phyloP scores from a whole-genome alignment of 2,113 vertebrate species.

The Eretmochelys imbricata region DNA sequence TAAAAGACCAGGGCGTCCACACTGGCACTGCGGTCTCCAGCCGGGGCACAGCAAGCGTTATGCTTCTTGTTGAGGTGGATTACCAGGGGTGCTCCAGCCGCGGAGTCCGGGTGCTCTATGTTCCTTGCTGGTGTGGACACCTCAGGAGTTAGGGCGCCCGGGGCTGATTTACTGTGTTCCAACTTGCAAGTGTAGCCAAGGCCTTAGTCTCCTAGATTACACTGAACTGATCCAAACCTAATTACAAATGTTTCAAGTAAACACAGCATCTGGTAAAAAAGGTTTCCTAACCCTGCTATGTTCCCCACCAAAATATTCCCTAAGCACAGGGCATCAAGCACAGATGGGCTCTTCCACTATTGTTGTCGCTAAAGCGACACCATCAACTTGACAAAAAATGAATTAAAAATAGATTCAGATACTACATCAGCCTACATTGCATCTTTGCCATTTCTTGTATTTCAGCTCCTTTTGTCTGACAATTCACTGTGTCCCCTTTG shows the following conservation, averaged over 20 bases:
- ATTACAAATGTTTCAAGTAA: conserved; percentile 54
- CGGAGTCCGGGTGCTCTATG: too few relatives aligned
- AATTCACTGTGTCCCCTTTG: neutral
- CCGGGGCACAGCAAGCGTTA: too few relatives aligned
- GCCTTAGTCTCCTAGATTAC: neutral
- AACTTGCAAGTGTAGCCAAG: too few relatives aligned
- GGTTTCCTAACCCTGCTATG: conserved; percentile 19
- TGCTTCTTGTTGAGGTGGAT: too few relatives aligned
- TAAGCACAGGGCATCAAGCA: neutral
- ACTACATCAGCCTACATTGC: neutral
- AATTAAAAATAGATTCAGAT: neutral
- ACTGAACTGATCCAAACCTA: conserved; percentile 50
- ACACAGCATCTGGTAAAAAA: conserved; percentile 51
- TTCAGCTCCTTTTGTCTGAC: neutral
- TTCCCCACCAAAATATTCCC: conserved; percentile 47
- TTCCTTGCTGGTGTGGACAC: too few relatives aligned
- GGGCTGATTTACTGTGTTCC: too few relatives aligned
- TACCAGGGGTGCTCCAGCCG: too few relatives aligned
- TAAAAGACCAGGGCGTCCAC: too few relatives aligned
- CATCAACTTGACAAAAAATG: neutral
- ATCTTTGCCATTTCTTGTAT: neutral
- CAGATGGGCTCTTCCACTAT: neutral
- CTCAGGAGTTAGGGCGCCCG: too few relatives aligned
- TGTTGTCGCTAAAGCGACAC: neutral
- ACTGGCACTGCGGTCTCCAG: too few relatives aligned